A percentile compares a stretch with the other conserved stretches of the same genome.
Conservation (phyloP, 2,888 invertebrate species). For the Vanessa cardui region DNA sequence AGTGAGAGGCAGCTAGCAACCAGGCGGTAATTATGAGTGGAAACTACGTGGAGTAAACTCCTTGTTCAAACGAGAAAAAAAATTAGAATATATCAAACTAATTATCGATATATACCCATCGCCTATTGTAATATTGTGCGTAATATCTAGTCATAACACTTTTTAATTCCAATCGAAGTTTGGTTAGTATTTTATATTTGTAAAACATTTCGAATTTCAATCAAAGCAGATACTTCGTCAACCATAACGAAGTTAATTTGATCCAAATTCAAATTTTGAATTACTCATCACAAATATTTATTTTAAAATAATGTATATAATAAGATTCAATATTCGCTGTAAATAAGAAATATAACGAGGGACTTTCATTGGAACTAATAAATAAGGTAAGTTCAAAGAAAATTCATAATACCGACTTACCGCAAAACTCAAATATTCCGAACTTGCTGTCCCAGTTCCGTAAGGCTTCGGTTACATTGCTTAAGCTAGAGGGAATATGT, state of each 20-base stretch:
- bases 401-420: conserved; percentile 51
- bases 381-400: conserved; percentile 49
- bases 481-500: not conserved
- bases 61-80: too few relatives aligned
- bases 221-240: not conserved
- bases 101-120: too few relatives aligned
- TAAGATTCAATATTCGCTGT: not conserved
- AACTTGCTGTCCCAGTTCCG: conserved; percentile 30
- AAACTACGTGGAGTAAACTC: too few relatives aligned
- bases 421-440: conserved; percentile 42
- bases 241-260: not conserved
- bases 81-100: too few relatives aligned
- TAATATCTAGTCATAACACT: too few relatives aligned
- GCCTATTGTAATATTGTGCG: too few relatives aligned
- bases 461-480: not conserved
- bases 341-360: conserved; percentile 19
- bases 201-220: not conserved
- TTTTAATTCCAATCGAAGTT: too few relatives aligned
- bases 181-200: not conserved
- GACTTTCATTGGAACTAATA: conserved; percentile 41
- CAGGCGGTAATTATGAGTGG: too few relatives aligned
- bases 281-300: not conserved
- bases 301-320: not conserved
- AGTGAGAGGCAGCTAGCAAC: too few relatives aligned
- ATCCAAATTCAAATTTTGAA: not conserved